phyloP scores from a whole-genome alignment of 2,888 invertebrate genomes.

The Agonopterix arenella region DNA sequence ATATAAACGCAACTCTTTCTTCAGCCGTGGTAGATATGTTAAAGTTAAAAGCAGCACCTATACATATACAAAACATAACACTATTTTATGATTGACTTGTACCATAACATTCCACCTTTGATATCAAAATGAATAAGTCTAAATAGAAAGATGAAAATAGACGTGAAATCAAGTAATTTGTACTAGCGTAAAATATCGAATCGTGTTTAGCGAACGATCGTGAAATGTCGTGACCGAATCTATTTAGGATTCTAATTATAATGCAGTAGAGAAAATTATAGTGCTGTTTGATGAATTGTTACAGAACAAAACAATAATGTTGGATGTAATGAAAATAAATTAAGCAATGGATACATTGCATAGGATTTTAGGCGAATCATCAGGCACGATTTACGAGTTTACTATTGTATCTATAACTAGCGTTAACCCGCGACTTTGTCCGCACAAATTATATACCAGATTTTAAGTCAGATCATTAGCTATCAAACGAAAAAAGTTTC shows the following conservation, averaged over 20 bases:
- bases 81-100: too few species aligned
- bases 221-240: constrained; percentile 39
- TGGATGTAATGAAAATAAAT: constrained; percentile 23
- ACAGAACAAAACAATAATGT: constrained; percentile 18
- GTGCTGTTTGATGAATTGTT: constrained; percentile 30
- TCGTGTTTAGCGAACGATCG: constrained; percentile 37
- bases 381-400: too few species aligned
- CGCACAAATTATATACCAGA: too few species aligned
- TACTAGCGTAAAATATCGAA: background rate
- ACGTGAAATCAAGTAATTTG: background rate
- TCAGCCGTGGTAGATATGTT: too few species aligned
- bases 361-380: constrained; percentile 7
- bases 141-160: background rate
- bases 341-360: constrained; percentile 26
- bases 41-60: too few species aligned
- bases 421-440: too few species aligned
- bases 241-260: constrained; percentile 50
- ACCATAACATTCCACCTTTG: too few species aligned
- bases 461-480: too few species aligned
- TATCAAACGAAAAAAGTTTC: too few species aligned
- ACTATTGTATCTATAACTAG: too few species aligned
- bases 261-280: constrained; percentile 34
- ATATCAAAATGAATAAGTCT: background rate
- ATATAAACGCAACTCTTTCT: too few species aligned
- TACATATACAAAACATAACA: too few species aligned